Evolutionary conservation across 2,113 vertebrate species (phyloP).

Genomic region (Grammomys surdaster): DNA sequence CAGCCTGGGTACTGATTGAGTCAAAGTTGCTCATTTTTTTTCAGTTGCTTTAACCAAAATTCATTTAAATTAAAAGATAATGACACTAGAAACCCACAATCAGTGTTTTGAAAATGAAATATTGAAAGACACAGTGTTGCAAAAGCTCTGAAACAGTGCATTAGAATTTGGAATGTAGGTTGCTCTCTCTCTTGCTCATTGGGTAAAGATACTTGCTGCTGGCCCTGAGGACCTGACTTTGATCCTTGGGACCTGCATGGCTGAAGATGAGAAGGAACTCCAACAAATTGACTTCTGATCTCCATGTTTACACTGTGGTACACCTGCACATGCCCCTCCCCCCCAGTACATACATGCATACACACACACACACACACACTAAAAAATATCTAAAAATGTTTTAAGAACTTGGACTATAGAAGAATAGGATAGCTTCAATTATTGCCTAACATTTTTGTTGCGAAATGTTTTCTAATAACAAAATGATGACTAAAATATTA

Average conservation of each 20-base stretch:
- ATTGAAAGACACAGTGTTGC: constrained; percentile 7
- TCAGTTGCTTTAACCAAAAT: constrained; percentile 67
- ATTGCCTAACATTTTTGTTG: constrained; percentile 77
- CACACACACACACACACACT: neutral
- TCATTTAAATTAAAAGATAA: constrained; percentile 83
- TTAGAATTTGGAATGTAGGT: constrained; percentile 66
- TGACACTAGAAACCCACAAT: constrained; percentile 82
- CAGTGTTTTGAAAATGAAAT: constrained; percentile 79
- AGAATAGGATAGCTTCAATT: constrained; percentile 86
- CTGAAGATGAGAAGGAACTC: neutral
- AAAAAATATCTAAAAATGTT: neutral
- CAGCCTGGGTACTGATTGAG: constrained; percentile 33
- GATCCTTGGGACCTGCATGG: neutral
- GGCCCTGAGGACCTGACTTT: neutral
- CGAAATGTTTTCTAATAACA: constrained; percentile 81
- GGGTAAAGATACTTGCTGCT: neutral
- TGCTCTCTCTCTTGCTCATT: neutral
- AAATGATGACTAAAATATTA: constrained; percentile 85
- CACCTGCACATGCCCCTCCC: neutral
- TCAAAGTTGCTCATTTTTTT: constrained; percentile 60
- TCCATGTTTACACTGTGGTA: neutral
- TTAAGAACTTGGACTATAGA: constrained; percentile 65
- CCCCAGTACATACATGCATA: neutral
- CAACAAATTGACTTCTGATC: neutral
- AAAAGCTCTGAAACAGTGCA: constrained; percentile 61